A percentile compares a stretch with the other conserved stretches of the same genome.
These are phyloP conservation scores for Antheraea assamensis DNA, from an alignment of 2,888 invertebrate genomes.

Conservation along the genomic window DNA sequence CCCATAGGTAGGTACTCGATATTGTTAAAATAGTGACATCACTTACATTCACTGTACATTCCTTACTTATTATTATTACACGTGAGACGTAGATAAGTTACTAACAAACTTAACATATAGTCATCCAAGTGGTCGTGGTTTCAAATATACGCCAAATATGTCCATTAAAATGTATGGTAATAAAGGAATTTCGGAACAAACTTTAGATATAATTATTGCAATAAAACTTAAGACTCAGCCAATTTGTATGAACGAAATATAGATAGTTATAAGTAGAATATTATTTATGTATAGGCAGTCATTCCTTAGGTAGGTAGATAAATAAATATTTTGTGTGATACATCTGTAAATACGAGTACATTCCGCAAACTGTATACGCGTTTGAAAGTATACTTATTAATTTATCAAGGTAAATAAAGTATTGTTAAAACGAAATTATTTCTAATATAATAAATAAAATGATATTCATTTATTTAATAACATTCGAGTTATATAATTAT, in stretches of 20 bases:
- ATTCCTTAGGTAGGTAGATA: constrained; percentile 29
- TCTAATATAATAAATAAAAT: background rate
- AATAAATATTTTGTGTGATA: constrained; percentile 59
- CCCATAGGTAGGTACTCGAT: background rate
- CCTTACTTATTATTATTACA: background rate
- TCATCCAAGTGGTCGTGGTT: constrained; percentile 22
- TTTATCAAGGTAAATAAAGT: constrained; percentile 12
- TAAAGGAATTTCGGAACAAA: constrained; percentile 51
- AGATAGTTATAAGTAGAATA: constrained; percentile 1
- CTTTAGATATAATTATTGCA: constrained; percentile 56
- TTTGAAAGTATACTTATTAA: constrained; percentile 53
- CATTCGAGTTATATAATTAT: constrained; percentile 21
- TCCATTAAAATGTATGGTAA: constrained; percentile 68
- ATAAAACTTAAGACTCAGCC: constrained; percentile 29
- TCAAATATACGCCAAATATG: constrained; percentile 70
- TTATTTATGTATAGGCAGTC: constrained; percentile 30
- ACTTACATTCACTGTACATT: background rate
- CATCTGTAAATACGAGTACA: constrained; percentile 66
- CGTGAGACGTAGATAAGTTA: background rate
- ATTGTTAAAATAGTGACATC: background rate
- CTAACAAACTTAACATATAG: background rate
- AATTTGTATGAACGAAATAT: constrained; percentile 23
- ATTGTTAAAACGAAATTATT: constrained; percentile 14
- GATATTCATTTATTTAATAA: constrained; percentile 9
- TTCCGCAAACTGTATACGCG: constrained; percentile 68